Evolutionary conservation across 2,888 invertebrate genomes (phyloP).

Genomic region (Ptychoptera albimana): DNA sequence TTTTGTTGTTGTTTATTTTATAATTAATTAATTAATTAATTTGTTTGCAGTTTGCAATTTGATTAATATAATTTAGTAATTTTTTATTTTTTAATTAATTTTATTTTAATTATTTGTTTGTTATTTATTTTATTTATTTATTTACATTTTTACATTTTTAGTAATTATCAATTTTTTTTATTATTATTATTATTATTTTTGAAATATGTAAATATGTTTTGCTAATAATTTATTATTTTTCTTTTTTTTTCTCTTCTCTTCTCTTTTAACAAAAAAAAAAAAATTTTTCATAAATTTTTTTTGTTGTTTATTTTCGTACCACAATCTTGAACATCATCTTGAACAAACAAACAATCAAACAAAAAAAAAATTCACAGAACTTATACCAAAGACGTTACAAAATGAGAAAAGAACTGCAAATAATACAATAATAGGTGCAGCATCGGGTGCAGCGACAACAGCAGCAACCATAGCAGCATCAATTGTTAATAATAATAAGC

Average conservation of each 20-base stretch:
- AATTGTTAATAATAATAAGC: conserved; percentile 1
- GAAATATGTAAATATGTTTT: conserved; percentile 1
- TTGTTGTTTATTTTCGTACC: conserved; percentile 5
- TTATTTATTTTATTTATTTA: not conserved
- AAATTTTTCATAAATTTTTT: conserved; percentile 11
- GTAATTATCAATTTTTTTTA: conserved; percentile 4
- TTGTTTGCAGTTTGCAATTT: conserved; percentile 10
- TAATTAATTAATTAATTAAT: conserved; percentile 24
- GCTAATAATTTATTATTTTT: conserved; percentile 2
- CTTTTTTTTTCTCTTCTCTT: conserved; percentile 27
- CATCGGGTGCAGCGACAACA: not conserved
- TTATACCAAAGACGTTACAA: too few relatives aligned
- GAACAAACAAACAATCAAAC: not conserved
- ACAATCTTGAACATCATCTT: conserved; percentile 1
- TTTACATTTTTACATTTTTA: conserved; percentile 6
- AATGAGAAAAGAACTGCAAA: too few relatives aligned
- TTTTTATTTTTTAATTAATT: not conserved
- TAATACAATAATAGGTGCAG: too few relatives aligned
- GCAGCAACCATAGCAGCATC: not conserved
- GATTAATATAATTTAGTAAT: conserved; percentile 5
- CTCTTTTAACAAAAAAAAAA: conserved; percentile 16
- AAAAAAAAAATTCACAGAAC: not conserved
- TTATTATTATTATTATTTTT: not conserved
- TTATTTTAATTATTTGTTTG: not conserved
- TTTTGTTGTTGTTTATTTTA: conserved; percentile 2